Base-by-base conservation (phyloP, 2,113 vertebrate genomes). In the Apteryx mantelli region DNA sequence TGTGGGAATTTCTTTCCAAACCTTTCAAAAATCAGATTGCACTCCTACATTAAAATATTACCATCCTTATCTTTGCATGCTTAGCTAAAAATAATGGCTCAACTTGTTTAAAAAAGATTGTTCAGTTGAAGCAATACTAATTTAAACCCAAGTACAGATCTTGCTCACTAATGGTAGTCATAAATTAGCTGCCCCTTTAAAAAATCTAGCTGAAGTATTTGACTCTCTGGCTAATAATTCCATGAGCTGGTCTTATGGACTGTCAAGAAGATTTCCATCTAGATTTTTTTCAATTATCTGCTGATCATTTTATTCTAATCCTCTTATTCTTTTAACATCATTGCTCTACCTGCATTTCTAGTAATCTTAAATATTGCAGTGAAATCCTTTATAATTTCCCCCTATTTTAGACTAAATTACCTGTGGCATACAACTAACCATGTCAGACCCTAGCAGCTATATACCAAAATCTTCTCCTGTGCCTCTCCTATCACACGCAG, bases 311-410 rank as follows among this genome's bases (percentile, higher is more conserved):
- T 69, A 65, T 91, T 64, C 42, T 78, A 64, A 68, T 79, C n/a
- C 7, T 87, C 7, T 12, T 7, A 15, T 89, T 86, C 48, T 86
- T 83, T 82, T 68, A 65, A 66, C 11, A 26, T 19, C 6, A 24
- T 79, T 80, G 9, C 28, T 64, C 13, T 71, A 10, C 34, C 7
- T 60, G 10, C 0, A 0, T 20, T 92, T 82, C 69, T 46, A 60
- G 11, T 50, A 18, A 25, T 80, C 86, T 85, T 76, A 89, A 75
- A 71, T 82, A 73, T 22, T 14, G 9, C 56, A 34, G 7, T 73
- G 28, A 87, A 76, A 1, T 28, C 10, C 61, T 88, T 86, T 38
- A 10, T 71, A 46, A 30, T 69, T 32, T 81, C 84, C 78, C 36
- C 55, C 17, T 21, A 2, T 70, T 96, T 82, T 48, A 82, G 34